Evolutionary conservation across 1,140 invertebrate genomes (phyloP), one percentile per base, ranked within the genome.

Genomic region (Drosophila tropicalis): DNA sequence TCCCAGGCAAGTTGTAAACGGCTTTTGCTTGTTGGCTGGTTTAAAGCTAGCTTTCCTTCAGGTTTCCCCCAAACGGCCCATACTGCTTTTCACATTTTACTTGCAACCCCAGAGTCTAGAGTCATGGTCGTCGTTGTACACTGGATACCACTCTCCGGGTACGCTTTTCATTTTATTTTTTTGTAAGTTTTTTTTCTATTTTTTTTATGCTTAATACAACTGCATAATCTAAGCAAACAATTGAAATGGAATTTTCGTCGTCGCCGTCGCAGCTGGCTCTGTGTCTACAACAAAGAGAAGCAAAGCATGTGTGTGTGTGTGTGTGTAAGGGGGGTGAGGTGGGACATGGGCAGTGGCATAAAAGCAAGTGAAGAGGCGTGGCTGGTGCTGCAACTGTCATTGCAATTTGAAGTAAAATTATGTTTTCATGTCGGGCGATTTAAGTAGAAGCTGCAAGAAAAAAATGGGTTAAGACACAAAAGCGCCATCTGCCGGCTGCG

Each of bases 221-320:
- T 89, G 85, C 85, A 87, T 87, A 89, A 87, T 83, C 84, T 87
- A 84, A 84, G 84, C 77, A 89, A 89, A 89, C 84, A 89, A 89
- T 89, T 89, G 85, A 90, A 89, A 89, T 89, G 71, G 85, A 89
- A 90, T 90, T 89, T 84, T 68, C 79, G 84, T 73, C 72, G 83
- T 82, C 70, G 79, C 19, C 7, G 66, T 62, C 70, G 75, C 73
- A 61, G 70, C 54, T 58, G 62, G 22, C 39, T 34, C 32, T 32
- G 36, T 40, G 40, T 39, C 61, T 44, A 47, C 60, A 76, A 81
- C 76, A 73, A 77, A 69, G 44, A 51, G 19, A 70, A 70, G 12
- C 72, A 44, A 36, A 65, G 44, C 56, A 67, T 51, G 39, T 62
- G 63, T 66, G 70, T 77, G 67, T 77, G 63, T 74, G 61, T 64